A percentile compares a stretch with the other conserved stretches of the same genome.
Evolutionary conservation across 2,113 vertebrate species (phyloP).

Genomic region (Gopherus flavomarginatus): DNA sequence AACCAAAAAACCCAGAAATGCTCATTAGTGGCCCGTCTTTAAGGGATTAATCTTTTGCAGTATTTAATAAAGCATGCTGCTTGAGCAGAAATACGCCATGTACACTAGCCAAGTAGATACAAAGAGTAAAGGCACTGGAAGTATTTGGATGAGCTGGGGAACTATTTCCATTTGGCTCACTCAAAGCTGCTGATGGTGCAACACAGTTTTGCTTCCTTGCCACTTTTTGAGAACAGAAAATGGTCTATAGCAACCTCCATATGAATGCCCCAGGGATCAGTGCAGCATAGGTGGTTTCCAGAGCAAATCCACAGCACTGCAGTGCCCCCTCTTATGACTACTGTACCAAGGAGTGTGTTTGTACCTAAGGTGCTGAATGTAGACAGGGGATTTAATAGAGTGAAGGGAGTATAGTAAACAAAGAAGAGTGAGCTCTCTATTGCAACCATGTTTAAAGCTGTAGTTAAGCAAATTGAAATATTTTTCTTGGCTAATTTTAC

Average conservation of each 20-base stretch:
- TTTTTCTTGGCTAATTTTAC: not conserved
- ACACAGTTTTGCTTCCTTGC: not conserved
- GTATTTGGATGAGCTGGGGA: not conserved
- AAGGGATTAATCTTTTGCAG: not conserved
- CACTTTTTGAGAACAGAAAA: slow-evolving; percentile 9
- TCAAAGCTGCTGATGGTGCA: not conserved
- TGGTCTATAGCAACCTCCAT: not conserved
- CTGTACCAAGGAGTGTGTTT: accelerated
- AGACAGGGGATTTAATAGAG: not conserved
- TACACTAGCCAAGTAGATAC: not conserved
- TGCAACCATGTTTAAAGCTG: not conserved
- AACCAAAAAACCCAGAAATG: not conserved
- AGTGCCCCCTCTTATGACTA: not conserved
- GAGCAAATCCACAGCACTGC: not conserved
- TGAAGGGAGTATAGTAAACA: not conserved
- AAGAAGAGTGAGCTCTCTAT: not conserved
- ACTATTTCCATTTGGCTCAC: not conserved
- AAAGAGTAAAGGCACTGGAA: not conserved
- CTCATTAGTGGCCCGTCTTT: not conserved
- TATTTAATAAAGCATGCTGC: not conserved
- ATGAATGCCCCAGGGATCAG: not conserved
- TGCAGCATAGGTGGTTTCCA: accelerated
- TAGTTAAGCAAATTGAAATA: slow-evolving; percentile 10
- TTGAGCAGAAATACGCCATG: not conserved
- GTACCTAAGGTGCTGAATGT: accelerated